These are phyloP conservation scores for Neotoxoptera formosana DNA, from an alignment of 1,140 invertebrate genomes.

Conservation along the genomic window DNA sequence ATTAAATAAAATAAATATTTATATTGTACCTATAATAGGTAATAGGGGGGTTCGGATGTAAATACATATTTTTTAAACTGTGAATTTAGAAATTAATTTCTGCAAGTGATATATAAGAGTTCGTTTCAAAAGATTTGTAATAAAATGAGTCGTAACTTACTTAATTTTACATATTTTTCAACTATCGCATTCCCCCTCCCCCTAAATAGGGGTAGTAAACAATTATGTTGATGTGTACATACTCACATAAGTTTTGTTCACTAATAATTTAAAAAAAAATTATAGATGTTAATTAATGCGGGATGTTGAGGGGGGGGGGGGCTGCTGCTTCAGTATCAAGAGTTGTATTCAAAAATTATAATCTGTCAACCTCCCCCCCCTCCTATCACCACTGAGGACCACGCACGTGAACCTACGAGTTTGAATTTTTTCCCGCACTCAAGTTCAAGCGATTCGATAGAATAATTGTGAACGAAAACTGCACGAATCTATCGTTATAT, in stretches of 20 bases:
- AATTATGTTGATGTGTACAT: neutral
- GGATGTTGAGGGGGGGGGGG: too few relatives aligned
- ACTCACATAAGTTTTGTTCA: neutral
- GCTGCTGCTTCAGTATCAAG: neutral
- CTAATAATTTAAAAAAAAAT: neutral
- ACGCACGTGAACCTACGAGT: neutral
- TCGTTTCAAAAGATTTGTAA: neutral
- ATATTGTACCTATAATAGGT: neutral
- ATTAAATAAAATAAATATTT: neutral
- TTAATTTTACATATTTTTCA: neutral
- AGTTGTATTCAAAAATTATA: neutral
- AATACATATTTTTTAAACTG: neutral
- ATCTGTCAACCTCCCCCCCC: neutral
- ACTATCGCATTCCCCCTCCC: neutral
- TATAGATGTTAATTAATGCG: too few relatives aligned
- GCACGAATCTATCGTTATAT: neutral
- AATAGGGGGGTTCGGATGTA: neutral
- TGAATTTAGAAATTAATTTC: neutral
- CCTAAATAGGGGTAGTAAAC: neutral
- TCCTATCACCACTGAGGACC: neutral
- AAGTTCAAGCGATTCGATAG: neutral
- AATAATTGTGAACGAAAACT: neutral
- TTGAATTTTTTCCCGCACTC: neutral
- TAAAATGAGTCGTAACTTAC: neutral
- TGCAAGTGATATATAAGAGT: neutral